Evolutionary conservation across 2,888 invertebrate species (phyloP).

Genomic region (Hypselothyrea guttata): DNA sequence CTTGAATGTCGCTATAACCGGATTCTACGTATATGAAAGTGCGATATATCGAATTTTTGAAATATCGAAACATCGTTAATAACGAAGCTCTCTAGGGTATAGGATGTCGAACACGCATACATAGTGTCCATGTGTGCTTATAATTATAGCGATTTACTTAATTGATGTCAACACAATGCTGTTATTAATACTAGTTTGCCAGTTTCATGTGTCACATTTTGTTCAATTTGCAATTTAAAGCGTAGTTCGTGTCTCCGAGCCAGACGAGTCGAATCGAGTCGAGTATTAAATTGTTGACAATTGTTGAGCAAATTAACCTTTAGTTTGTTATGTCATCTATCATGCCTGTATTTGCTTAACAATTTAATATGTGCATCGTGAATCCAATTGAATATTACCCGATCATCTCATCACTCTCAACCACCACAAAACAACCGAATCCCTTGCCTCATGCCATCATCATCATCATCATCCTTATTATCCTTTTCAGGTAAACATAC

Average conservation of each 20-base stretch:
- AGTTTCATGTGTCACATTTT: slow-evolving; percentile 42
- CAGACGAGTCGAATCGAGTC: slow-evolving; percentile 12
- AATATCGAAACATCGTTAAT: no score
- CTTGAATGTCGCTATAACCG: slow-evolving; percentile 3
- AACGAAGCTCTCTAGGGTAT: no score
- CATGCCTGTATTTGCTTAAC: slow-evolving; percentile 38
- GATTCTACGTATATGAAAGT: no score
- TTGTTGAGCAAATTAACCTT: slow-evolving; percentile 74
- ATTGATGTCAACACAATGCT: slow-evolving; percentile 66
- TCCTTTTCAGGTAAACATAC: not conserved
- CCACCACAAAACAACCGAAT: slow-evolving; percentile 1
- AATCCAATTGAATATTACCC: slow-evolving; percentile 9
- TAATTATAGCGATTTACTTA: slow-evolving; percentile 70
- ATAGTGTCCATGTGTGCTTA: not conserved
- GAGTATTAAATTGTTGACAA: slow-evolving; percentile 71
- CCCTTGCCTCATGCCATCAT: slow-evolving; percentile 16
- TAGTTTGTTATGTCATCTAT: slow-evolving; percentile 66
- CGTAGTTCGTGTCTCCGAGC: slow-evolving; percentile 36
- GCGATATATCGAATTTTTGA: no score
- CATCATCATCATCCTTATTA: not conserved
- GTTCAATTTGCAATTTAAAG: slow-evolving; percentile 59
- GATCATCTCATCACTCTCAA: slow-evolving; percentile 16
- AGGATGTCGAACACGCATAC: no score
- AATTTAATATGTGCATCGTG: slow-evolving; percentile 18
- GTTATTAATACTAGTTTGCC: slow-evolving; percentile 56